These are phyloP conservation scores for Nyctereutes procyonoides DNA, from an alignment of 2,113 vertebrate species.

Conservation along the genomic window DNA sequence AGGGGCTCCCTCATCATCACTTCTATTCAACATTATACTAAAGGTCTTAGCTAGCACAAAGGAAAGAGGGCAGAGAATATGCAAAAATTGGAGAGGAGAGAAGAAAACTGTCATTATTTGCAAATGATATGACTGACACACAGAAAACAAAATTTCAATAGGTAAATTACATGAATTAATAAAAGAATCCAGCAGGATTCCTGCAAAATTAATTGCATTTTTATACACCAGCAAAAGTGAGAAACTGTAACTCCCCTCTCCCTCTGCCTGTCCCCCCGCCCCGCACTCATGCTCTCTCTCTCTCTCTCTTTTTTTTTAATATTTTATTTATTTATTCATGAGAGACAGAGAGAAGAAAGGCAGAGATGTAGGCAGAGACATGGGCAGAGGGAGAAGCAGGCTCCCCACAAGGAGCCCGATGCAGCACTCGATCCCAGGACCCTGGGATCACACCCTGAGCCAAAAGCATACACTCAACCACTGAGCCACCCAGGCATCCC, in stretches of 20 bases:
- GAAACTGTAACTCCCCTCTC: not conserved
- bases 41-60: not conserved
- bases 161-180: conserved; percentile 42
- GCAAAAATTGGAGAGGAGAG: not conserved
- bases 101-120: not conserved
- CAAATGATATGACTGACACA: not conserved
- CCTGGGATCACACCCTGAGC: too few species aligned
- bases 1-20: not conserved
- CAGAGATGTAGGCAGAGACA: too few species aligned
- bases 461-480: too few species aligned
- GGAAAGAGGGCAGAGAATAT: not conserved
- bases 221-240: not conserved
- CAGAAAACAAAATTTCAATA: conserved; percentile 43
- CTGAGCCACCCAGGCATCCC: too few species aligned
- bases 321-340: too few species aligned
- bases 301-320: too few species aligned
- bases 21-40: not conserved
- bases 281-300: too few species aligned
- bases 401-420: too few species aligned
- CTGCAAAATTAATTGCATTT: conserved; percentile 48
- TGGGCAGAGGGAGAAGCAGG: too few species aligned
- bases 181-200: conserved; percentile 31
- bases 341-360: too few species aligned
- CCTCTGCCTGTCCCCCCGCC: too few species aligned
- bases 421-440: too few species aligned